Evolutionary conservation across 2,888 invertebrate genomes (phyloP).

Genomic region (Meliscaeva auricollis): DNA sequence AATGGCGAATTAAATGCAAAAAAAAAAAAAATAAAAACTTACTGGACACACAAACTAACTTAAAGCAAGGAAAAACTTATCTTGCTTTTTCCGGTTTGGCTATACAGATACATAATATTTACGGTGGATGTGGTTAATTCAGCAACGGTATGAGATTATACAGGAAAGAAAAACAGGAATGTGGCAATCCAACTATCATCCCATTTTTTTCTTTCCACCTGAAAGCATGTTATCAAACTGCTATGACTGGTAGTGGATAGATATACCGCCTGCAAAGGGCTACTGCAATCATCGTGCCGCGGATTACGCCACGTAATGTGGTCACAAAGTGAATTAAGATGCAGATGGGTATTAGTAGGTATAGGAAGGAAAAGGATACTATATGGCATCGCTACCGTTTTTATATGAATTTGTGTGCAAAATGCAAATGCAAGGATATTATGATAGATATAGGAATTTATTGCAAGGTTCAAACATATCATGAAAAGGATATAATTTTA

Average conservation of each 20-base stretch:
- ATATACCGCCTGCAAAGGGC: neutral
- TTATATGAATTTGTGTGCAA: neutral
- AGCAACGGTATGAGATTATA: neutral
- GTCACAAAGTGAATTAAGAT: constrained; percentile 51
- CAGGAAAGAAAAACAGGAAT: neutral
- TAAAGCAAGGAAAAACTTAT: constrained; percentile 23
- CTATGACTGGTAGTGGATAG: constrained; percentile 10
- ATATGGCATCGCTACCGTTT: neutral
- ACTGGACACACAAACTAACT: constrained; percentile 23
- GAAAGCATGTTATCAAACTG: constrained; percentile 48
- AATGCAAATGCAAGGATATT: neutral
- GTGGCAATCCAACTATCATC: neutral
- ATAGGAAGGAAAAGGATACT: constrained; percentile 7
- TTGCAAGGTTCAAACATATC: neutral
- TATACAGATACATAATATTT: neutral
- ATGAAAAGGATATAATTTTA: neutral
- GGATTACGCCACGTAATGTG: constrained; percentile 19
- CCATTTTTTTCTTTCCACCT: constrained; percentile 27
- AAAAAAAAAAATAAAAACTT: constrained; percentile 1
- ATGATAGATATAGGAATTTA: neutral
- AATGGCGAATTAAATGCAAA: constrained; percentile 33
- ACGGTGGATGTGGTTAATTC: neutral
- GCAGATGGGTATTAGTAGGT: neutral
- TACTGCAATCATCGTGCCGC: constrained; percentile 24
- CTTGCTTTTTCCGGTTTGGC: constrained; percentile 21